Base-by-base conservation (phyloP, 1,140 invertebrate species). In the Ruditapes philippinarum region DNA sequence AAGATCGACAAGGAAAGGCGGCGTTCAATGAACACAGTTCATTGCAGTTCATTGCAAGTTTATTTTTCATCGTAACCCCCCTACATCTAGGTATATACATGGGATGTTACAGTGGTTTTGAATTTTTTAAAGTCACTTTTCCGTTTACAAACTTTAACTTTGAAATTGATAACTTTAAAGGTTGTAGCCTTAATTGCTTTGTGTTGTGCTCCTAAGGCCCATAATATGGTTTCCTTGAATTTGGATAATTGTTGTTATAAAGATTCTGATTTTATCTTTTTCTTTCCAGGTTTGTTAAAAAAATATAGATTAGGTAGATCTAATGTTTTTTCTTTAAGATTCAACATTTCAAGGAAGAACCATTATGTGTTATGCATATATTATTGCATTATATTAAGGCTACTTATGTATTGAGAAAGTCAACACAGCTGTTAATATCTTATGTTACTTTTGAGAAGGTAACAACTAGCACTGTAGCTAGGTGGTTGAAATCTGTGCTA, bases 291-390 rank as follows among this genome's bases (percentile, higher is more conserved):
- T 68, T 54, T 83, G 60, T 68, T 70, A n/a, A 83, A 83, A 42
- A 83, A 60, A 7, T 68, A 60, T 1, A 70, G 31, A 49, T 11
- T 12, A 25, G 81, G 81, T 17, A 22, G 60, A 40, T 68, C 81
- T 36, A 62, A 31, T 31, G 28, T 68, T 68, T 22, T 62, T 81
- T 81, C 57, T 1, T 31, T 83, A 33, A 68, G 22, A 22, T 25
- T 83, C n/a, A 28, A 83, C 81, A 83, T 83, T 85, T 73, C 54
- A 33, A 45, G 33, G 36, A 73, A 45, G 65, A 57, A 54, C 25
- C 65, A 33, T 51, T 85, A 49, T 85, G 68, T 85, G 82, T 36
- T 28, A 85, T 83, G 81, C 81, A 83, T 83, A 68, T 62, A 12
- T 68, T 83, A 31, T 25, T 83, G 11, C 17, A 25, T 49, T 83